Evolutionary conservation across 2,888 invertebrate genomes (phyloP).

Genomic region (Trissolcus japonicus): DNA sequence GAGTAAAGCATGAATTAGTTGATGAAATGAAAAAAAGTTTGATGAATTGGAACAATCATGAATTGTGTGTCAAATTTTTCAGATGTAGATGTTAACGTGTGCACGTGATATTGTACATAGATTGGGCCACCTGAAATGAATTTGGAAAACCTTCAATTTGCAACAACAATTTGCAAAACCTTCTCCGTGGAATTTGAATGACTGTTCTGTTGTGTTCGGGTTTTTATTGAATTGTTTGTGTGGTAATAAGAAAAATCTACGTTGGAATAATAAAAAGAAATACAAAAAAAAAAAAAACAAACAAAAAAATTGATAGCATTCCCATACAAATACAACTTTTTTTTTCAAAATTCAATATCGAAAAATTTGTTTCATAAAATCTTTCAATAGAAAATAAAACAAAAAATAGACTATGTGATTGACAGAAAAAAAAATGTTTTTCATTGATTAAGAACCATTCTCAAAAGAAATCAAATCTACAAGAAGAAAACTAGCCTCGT

Average conservation of each 20-base stretch:
- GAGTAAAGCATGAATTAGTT: no score
- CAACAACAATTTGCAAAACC: no score
- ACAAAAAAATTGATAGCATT: neutral
- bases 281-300: neutral
- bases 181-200: no score
- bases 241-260: no score
- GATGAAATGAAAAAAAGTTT: neutral
- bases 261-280: no score
- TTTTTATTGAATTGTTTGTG: no score
- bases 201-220: no score
- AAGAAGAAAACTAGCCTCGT: conserved; percentile 27
- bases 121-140: no score
- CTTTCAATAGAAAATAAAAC: neutral
- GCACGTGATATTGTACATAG: no score
- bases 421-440: neutral
- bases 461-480: conserved; percentile 11
- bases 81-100: no score
- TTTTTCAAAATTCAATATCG: neutral
- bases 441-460: neutral
- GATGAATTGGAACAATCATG: neutral
- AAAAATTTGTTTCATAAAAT: neutral
- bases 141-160: no score
- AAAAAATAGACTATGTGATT: neutral
- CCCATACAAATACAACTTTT: neutral
- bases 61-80: no score